Evolutionary conservation across 2,797 vertebrate species (phyloP).

Genomic region (Odontamblyopus rebecca): DNA sequence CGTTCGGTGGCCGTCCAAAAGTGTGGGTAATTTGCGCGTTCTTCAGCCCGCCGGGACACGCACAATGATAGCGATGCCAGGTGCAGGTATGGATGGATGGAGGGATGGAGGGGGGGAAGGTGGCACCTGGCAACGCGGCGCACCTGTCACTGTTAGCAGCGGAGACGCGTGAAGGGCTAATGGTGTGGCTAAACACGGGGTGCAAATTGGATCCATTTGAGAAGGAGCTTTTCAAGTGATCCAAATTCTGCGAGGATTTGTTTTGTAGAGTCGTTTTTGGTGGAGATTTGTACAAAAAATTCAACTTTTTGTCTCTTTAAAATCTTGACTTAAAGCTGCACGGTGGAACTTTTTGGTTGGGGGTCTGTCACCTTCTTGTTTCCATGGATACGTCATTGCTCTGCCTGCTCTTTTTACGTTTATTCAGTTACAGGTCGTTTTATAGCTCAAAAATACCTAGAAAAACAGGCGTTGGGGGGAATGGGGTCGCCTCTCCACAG

Average conservation of each 20-base stretch:
- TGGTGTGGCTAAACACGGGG: conserved; percentile 27
- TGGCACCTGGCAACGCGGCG: conserved; percentile 44
- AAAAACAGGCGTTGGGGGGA: no score
- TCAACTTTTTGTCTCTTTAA: no score
- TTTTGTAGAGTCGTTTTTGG: no score
- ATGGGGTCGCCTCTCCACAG: no score
- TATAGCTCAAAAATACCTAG: no score
- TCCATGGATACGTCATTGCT: no score
- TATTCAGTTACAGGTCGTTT: no score
- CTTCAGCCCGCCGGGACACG: conserved; percentile 33
- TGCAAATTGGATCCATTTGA: neutral
- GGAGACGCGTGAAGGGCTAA: conserved; percentile 19
- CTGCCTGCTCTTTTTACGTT: no score
- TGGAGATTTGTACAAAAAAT: no score
- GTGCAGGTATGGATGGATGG: conserved; percentile 29
- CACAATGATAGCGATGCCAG: conserved; percentile 37
- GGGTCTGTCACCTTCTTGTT: no score
- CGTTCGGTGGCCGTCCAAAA: conserved; percentile 44
- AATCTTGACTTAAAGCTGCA: no score
- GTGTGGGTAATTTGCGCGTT: conserved; percentile 43
- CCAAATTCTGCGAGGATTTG: neutral
- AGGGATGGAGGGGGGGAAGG: conserved; percentile 27
- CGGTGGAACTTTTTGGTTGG: no score
- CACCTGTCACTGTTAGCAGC: conserved; percentile 44
- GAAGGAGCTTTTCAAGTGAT: neutral